Evolutionary conservation across 2,113 vertebrate genomes (phyloP).

Genomic region (Saguinus imperator): DNA sequence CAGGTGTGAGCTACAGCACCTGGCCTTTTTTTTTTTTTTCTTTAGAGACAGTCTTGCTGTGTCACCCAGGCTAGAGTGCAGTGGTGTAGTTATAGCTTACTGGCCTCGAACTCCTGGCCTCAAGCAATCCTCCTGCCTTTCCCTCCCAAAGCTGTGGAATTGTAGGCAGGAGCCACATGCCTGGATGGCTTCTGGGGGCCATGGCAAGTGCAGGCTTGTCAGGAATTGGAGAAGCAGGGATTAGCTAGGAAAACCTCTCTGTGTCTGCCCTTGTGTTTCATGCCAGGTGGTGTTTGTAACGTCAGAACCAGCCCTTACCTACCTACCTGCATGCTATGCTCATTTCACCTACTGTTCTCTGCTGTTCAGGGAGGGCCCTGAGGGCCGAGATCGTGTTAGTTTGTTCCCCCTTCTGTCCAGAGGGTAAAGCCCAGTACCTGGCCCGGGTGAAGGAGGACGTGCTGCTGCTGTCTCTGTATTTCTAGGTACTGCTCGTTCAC

Average conservation of each 20-base stretch:
- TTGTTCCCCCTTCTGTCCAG: neutral
- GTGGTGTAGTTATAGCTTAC: no score
- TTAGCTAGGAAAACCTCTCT: neutral
- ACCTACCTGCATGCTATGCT: neutral
- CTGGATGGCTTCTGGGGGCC: neutral
- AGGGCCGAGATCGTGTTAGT: neutral
- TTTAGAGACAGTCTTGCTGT: no score
- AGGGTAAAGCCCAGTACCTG: neutral
- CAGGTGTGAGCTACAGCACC: no score
- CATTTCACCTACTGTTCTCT: no score
- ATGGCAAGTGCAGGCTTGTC: neutral
- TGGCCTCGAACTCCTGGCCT: no score
- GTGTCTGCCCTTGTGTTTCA: rapidly evolving
- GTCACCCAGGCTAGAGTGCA: no score
- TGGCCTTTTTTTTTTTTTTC: no score
- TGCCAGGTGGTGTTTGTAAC: neutral
- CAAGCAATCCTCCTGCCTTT: neutral
- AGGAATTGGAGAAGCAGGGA: neutral
- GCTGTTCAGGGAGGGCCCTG: neutral
- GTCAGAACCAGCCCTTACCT: neutral
- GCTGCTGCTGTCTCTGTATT: neutral
- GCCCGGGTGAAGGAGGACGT: neutral
- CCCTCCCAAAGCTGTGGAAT: neutral
- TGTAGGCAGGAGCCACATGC: no score
- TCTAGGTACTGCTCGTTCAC: neutral